A percentile compares a stretch with the other conserved stretches of the same genome.
These are phyloP conservation scores for Tribolium madens DNA, from an alignment of 1,140 invertebrate species.

Conservation along the genomic window DNA sequence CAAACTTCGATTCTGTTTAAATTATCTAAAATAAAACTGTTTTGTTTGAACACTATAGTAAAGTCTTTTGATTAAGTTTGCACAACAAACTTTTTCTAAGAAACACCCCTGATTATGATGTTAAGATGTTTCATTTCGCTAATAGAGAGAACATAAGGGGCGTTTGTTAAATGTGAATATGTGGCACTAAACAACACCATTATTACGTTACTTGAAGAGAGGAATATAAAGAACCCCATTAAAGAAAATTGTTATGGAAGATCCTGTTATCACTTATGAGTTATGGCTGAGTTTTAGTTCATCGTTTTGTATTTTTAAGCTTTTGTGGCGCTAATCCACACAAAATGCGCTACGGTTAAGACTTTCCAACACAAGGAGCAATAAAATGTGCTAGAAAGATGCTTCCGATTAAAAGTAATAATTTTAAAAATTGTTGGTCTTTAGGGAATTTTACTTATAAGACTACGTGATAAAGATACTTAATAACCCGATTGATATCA, in stretches of 20 bases:
- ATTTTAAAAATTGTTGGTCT: neutral
- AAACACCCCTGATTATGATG: neutral
- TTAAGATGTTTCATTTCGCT: neutral
- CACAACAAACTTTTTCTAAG: too few relatives aligned
- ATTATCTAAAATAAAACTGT: too few relatives aligned
- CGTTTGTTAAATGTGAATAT: neutral
- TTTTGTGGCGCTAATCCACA: neutral
- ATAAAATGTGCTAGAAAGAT: neutral
- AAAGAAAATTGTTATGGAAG: constrained; percentile 8
- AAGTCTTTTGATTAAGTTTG: too few relatives aligned
- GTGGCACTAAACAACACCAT: neutral
- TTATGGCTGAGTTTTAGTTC: neutral
- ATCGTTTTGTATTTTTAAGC: constrained; percentile 1
- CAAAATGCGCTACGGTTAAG: neutral
- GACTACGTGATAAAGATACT: constrained; percentile 34
- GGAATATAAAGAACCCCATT: neutral
- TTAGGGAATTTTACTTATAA: constrained; percentile 9
- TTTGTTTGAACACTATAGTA: too few relatives aligned
- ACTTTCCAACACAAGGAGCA: neutral
- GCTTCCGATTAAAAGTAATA: constrained; percentile 17
- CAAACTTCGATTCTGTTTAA: too few relatives aligned
- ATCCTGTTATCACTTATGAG: constrained; percentile 11
- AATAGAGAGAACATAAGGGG: neutral
- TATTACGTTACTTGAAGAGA: neutral
- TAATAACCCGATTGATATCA: constrained; percentile 34